These are phyloP conservation scores for Aphodius granarius DNA, from an alignment of 2,888 invertebrate genomes.

Conservation along the genomic window DNA sequence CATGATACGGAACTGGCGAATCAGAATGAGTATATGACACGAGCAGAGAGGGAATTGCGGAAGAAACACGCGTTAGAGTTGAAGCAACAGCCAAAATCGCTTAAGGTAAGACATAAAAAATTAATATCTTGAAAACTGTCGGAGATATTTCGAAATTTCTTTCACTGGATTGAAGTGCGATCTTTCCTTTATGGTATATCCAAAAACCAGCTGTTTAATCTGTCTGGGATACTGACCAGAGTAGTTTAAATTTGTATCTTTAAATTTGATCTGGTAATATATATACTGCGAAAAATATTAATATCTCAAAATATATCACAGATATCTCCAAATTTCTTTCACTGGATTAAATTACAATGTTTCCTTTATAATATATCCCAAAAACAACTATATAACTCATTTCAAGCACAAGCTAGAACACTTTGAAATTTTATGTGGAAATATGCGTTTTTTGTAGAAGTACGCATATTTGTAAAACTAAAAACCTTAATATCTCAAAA, in stretches of 20 bases:
- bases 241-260: no score
- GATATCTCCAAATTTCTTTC: no score
- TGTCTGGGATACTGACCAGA: background rate
- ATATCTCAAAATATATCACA: no score
- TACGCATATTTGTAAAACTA: no score
- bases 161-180: background rate
- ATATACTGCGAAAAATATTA: background rate
- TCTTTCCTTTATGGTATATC: background rate
- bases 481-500: background rate
- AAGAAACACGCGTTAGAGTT: constrained; percentile 97
- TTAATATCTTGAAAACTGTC: background rate
- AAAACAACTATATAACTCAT: no score
- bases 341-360: no score
- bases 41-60: constrained; percentile 89
- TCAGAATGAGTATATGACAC: constrained; percentile 94
- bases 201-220: no score
- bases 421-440: no score
- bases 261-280: constrained; percentile 13
- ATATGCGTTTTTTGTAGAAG: no score
- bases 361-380: no score
- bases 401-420: no score
- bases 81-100: constrained; percentile 97
- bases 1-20: constrained; percentile 94
- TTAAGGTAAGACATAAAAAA: constrained; percentile 68
- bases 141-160: no score